A percentile compares a stretch with the other conserved stretches of the same genome.
Evolutionary conservation across 2,888 invertebrate species (phyloP).

Genomic region (Eristalis arbustorum): DNA sequence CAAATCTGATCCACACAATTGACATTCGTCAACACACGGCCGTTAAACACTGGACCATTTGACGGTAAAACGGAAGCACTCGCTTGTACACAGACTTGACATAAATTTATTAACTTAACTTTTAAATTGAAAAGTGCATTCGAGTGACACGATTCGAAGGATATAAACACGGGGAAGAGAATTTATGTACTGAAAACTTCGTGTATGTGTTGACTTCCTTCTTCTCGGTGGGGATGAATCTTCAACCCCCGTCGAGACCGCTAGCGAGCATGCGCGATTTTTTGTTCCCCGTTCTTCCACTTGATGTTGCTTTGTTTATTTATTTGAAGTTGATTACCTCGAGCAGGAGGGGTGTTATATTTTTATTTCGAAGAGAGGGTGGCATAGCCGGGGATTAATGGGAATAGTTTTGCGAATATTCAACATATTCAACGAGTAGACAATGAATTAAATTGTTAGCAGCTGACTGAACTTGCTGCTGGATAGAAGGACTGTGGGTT

Average conservation of each 20-base stretch:
- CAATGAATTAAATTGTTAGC: background rate
- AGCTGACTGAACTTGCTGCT: background rate
- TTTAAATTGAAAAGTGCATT: background rate
- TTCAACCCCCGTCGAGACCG: background rate
- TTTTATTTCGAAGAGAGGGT: background rate
- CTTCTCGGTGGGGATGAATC: background rate
- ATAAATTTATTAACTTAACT: background rate
- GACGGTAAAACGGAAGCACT: background rate
- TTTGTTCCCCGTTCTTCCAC: background rate
- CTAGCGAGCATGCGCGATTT: slow-evolving; percentile 26
- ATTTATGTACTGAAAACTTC: background rate
- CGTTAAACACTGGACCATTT: background rate
- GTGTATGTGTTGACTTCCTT: background rate
- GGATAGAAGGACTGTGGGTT: background rate
- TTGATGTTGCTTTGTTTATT: background rate
- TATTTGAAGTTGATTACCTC: background rate
- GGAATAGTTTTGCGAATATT: background rate
- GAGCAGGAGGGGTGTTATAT: background rate
- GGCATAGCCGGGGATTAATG: background rate
- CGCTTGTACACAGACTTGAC: background rate
- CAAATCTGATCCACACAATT: background rate
- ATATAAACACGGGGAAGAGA: background rate
- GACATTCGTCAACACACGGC: slow-evolving; percentile 3
- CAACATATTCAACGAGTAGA: no score
- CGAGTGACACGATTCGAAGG: background rate